Evolutionary conservation across 2,797 vertebrate species (phyloP), one percentile per base, ranked within the genome.

Genomic region (Tolypeutes matacus): DNA sequence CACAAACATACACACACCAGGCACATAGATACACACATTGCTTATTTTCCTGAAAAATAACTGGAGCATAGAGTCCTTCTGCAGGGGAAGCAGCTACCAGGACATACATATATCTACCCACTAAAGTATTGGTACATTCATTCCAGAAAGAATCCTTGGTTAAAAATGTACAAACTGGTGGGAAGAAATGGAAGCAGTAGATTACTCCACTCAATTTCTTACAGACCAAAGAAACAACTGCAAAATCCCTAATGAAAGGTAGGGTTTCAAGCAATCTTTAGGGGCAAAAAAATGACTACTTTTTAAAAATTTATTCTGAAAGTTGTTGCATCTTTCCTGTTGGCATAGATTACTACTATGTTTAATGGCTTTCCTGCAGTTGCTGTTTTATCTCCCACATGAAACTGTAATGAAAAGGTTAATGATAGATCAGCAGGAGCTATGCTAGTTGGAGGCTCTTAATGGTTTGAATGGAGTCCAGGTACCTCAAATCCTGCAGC

Each of bases 391-490:
- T 90, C 53, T 67, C 56, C 11, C 27, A 77, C 39, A 53, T 64
- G 82, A 96, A 95, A 76, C 42, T 65, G n/a, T 93, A 92, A 91
- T 80, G 69, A 92, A 97, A 95, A 94, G 95, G 90, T 96, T 96
- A 96, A 95, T 94, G 84, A 31, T 51, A 65, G 58, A 49, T 96
- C 73, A 64, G 82, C 84, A 49, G 85, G 69, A 85, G 81, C 95
- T 92, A 83, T 90, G 77, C 80, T 39, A 51, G 49, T 91, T 83
- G 76, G 75, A 95, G 46, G 39, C 84, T 64, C 77, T 94, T 93
- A 96, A 87, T 83, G 65, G 73, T 67, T 93, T 96, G 86, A 96
- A 92, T 93, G 85, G 64, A 96, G 53, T 90, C 70, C 51, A 85
- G 53, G 69, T 82, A 87, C 77, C 65, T 96, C 64, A 65, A 67